Evolutionary conservation across 1,140 invertebrate species (phyloP), one percentile per base, ranked within the genome.

Genomic region (Anthonomus grandis): DNA sequence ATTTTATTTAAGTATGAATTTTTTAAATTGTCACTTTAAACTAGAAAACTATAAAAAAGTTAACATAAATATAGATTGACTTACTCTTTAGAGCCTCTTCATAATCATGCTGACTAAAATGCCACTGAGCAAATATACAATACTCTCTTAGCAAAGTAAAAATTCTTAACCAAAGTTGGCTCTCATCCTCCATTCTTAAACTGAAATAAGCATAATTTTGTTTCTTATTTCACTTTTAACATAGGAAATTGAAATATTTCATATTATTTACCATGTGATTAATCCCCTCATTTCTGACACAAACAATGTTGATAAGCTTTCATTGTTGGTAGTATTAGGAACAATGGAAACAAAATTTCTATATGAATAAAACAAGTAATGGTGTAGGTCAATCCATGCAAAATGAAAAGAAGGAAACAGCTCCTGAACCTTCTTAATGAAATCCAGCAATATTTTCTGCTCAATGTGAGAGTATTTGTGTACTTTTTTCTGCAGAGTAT

Each of bases 361-460:
- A 62, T 70, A 70, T 19, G 64, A 47, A 61, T 64, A 70, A 62
- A 64, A 63, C 41, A 69, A 52, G 45, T 66, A 69, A 63, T 70
- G 69, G 10, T 69, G 65, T 18, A 70, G 53, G 47, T 64, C 67
- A 31, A 64, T 61, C 69, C 69, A 70, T 5, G 61, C 45, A 39
- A 65, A 58, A 19, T 63, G 52, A 21, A 54, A 49, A 47, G 56
- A 36, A 9, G 69, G 64, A 31, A 60, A 52, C 46, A 60, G 62
- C 17, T 65, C 63, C 34, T 64, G 62, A 36, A 70, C 59, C 41
- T 69, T 64, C 18, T 62, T 64, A 9, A 70, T 50, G 54, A 68
- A 69, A 23, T 66, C 60, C 13, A 66, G 57, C 23, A 70, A 46
- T 31, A 64, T 61, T 51, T 55, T 57, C 24, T 64, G 64, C 45